A percentile compares a stretch with the other conserved stretches of the same genome.
Evolutionary conservation across 2,888 invertebrate genomes (phyloP).

Genomic region (Drosophila ezoana): DNA sequence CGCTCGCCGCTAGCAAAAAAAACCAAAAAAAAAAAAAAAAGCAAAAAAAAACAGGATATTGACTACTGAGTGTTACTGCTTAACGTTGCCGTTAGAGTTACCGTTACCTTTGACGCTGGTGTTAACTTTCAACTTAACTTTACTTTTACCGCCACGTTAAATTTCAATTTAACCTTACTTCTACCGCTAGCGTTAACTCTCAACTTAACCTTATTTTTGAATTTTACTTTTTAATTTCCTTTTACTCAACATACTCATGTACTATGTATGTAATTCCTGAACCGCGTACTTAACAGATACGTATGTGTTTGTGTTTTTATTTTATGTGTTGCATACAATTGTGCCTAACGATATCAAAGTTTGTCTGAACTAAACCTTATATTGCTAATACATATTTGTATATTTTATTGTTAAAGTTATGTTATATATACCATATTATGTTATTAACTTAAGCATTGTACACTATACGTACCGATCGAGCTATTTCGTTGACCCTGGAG

Average conservation of each 20-base stretch:
- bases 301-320: constrained; percentile 28
- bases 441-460: not conserved
- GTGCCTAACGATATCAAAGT: constrained; percentile 24
- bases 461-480: not conserved
- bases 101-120: constrained; percentile 35
- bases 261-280: constrained; percentile 28
- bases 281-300: constrained; percentile 20
- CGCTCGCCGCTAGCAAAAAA: constrained; percentile 43
- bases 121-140: constrained; percentile 19
- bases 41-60: constrained; percentile 41
- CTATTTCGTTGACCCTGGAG: no score
- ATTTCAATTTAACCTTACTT: constrained; percentile 27
- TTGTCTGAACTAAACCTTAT: constrained; percentile 9
- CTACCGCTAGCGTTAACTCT: constrained; percentile 27
- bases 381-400: constrained; percentile 17
- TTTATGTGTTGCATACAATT: not conserved
- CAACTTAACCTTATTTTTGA: constrained; percentile 12
- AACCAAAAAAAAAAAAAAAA: constrained; percentile 8
- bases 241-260: constrained; percentile 37
- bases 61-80: constrained; percentile 64
- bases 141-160: constrained; percentile 2
- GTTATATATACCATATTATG: no score
- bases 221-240: constrained; percentile 1
- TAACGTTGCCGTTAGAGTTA: constrained; percentile 23
- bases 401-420: not conserved